phyloP scores from a whole-genome alignment of 30 jellyfish, hydroid and myxozoan genomes.

The Nemopilema nomurai region DNA sequence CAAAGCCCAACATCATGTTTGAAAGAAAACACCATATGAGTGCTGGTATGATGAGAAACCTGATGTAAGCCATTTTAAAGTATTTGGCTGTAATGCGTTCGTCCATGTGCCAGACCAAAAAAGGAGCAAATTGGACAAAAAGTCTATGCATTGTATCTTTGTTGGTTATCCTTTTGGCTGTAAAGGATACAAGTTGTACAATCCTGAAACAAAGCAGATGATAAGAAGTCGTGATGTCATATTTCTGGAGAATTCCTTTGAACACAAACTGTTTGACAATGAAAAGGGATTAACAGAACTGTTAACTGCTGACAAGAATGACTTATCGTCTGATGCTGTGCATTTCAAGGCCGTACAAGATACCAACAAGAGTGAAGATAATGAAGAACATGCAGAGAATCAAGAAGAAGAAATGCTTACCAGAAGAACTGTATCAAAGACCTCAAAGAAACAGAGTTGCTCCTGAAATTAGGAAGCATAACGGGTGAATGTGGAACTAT shows the following conservation, averaged over 20 bases:
- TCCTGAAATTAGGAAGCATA: too few relatives aligned
- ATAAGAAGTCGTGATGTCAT: constrained; percentile 8
- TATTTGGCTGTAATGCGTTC: constrained; percentile 61
- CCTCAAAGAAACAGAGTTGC: too few relatives aligned
- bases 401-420: neutral
- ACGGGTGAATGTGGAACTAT: too few relatives aligned
- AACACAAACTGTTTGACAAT: neutral
- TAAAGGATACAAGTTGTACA: constrained; percentile 39
- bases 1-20: too few relatives aligned
- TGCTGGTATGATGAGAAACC: constrained; percentile 37
- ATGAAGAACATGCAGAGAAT: neutral
- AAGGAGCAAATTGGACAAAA: constrained; percentile 45
- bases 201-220: constrained; percentile 11
- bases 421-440: neutral
- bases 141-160: constrained; percentile 27
- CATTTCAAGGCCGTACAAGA: constrained; percentile 1
- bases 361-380: too few relatives aligned
- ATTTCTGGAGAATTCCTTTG: constrained; percentile 42
- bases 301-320: neutral
- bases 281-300: neutral
- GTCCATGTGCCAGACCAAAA: constrained; percentile 57
- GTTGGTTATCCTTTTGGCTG: constrained; percentile 36
- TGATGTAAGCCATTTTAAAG: constrained; percentile 30
- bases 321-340: neutral
- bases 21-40: constrained; percentile 72